These are phyloP conservation scores for Oeneis ivallda DNA, from an alignment of 2,888 invertebrate genomes.

Conservation along the genomic window DNA sequence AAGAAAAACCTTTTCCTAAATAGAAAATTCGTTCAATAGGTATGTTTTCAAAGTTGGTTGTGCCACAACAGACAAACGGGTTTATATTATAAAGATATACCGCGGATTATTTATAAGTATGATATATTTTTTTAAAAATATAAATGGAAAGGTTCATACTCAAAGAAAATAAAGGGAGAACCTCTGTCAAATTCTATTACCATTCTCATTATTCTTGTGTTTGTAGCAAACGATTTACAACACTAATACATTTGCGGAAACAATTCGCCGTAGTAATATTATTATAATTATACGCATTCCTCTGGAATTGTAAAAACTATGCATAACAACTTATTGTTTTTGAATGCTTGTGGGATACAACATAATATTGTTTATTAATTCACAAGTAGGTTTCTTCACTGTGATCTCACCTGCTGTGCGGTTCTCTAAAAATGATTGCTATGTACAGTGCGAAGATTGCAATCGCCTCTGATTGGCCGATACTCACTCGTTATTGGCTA, in stretches of 20 bases:
- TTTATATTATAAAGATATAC: no score
- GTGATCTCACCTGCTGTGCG: no score
- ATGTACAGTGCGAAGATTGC: no score
- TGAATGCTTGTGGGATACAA: no score
- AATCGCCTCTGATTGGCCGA: no score
- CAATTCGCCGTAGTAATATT: conserved; percentile 4
- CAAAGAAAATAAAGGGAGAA: conserved; percentile 21
- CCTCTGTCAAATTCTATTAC: conserved; percentile 32
- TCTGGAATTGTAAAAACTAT: neutral
- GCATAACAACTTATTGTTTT: neutral
- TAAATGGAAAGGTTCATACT: conserved; percentile 5
- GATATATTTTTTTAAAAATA: conserved; percentile 1
- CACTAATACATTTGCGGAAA: conserved; percentile 12
- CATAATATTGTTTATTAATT: no score
- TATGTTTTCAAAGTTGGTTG: neutral
- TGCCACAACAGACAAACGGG: neutral
- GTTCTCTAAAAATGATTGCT: no score
- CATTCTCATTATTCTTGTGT: conserved; percentile 30
- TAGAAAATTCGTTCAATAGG: neutral
- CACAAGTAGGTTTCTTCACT: no score
- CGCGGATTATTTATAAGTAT: no score
- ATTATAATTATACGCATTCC: conserved; percentile 2
- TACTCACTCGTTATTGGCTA: no score
- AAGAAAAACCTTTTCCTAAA: no score
- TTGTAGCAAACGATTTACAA: conserved; percentile 26